Conservation (phyloP, 2,113 vertebrate species). For the Strix uralensis region DNA sequence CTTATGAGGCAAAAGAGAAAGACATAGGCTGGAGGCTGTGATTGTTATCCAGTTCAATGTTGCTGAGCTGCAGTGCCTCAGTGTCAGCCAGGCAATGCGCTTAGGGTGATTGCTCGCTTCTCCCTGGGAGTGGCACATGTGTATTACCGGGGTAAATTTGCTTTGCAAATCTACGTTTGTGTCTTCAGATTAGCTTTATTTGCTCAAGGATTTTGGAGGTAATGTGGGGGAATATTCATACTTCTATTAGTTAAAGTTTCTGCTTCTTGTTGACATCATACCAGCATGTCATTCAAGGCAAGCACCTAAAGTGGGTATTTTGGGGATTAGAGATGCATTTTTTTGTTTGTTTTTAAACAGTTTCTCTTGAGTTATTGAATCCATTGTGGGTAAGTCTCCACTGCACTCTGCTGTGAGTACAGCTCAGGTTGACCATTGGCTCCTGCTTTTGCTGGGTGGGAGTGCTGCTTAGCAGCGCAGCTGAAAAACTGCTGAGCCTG, state of each 20-base stretch:
- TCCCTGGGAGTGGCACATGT: not conserved
- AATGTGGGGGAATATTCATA: conserved; percentile 6
- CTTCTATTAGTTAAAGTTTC: not conserved
- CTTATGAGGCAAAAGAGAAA: not conserved
- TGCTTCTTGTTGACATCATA: not conserved
- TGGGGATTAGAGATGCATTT: not conserved
- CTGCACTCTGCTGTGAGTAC: not conserved
- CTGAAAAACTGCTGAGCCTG: not conserved
- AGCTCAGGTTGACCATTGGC: not conserved
- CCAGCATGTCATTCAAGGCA: not conserved
- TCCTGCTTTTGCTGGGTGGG: not conserved
- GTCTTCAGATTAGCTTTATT: conserved; percentile 17
- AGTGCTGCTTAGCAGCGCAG: not conserved
- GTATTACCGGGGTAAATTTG: not conserved
- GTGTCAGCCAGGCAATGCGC: not conserved
- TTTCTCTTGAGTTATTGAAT: not conserved
- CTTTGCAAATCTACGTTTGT: conserved; percentile 7
- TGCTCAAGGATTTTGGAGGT: conserved; percentile 7
- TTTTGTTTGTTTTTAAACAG: not conserved
- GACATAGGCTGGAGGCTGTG: not conserved
- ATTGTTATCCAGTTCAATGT: not conserved
- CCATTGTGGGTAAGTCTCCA: not conserved
- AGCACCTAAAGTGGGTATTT: not conserved
- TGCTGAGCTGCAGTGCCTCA: not conserved
- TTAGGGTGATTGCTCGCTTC: not conserved